Evolutionary conservation across 2,888 invertebrate genomes (phyloP).

Genomic region (Penaeus monodon): DNA sequence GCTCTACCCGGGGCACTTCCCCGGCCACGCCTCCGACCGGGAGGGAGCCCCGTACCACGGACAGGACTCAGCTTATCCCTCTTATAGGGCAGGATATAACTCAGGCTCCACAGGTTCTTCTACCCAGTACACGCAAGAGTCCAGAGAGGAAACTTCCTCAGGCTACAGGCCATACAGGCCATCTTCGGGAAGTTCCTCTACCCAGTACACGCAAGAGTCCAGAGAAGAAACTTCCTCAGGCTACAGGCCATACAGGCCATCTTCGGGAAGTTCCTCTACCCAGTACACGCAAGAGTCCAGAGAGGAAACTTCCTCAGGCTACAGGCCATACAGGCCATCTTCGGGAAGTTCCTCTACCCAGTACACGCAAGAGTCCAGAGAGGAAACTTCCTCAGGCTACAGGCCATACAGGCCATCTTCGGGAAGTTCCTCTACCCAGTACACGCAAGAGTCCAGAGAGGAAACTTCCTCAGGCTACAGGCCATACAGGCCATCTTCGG

Average conservation of each 20-base stretch:
- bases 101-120: constrained; percentile 10
- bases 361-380: not conserved
- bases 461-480: not conserved
- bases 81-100: not conserved
- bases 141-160: not conserved
- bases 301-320: not conserved
- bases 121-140: constrained; percentile 10
- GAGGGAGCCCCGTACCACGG: not conserved
- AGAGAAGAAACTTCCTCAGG: not conserved
- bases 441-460: not conserved
- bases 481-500: constrained; percentile 6
- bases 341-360: constrained; percentile 5
- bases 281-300: not conserved
- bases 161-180: constrained; percentile 5
- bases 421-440: not conserved
- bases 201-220: constrained; percentile 2
- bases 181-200: not conserved
- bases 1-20: too few species aligned
- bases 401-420: not conserved
- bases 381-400: not conserved
- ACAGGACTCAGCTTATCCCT: not conserved
- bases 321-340: not conserved
- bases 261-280: too few species aligned
- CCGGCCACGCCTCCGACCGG: too few species aligned
- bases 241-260: not conserved